phyloP scores from a whole-genome alignment of 2,888 invertebrate species.

The Mayetiola destructor region DNA sequence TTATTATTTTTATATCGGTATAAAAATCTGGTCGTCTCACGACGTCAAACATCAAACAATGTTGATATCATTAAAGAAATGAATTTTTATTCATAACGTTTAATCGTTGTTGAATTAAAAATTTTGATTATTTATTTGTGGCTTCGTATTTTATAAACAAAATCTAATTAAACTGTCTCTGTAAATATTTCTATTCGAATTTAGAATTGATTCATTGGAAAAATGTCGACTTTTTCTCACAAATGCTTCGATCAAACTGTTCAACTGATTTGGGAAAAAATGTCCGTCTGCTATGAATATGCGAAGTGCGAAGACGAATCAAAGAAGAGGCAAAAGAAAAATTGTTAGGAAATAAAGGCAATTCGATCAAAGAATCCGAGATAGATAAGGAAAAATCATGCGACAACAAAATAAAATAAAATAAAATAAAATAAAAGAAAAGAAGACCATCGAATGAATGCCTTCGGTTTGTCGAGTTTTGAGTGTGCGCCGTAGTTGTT shows the following conservation, averaged over 20 bases:
- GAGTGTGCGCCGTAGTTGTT: conserved; percentile 11
- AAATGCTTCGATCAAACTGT: conserved; percentile 1
- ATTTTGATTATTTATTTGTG: neutral
- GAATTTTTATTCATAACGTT: too few relatives aligned
- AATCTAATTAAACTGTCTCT: neutral
- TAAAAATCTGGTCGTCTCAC: neutral
- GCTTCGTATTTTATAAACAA: neutral
- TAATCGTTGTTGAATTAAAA: neutral
- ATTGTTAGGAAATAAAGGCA: too few relatives aligned
- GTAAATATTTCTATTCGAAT: neutral
- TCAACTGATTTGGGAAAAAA: neutral
- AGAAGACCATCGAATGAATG: too few relatives aligned
- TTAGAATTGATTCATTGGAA: neutral
- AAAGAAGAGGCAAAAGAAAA: neutral
- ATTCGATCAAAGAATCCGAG: neutral
- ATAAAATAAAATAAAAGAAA: neutral
- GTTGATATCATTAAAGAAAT: too few relatives aligned
- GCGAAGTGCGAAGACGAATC: neutral
- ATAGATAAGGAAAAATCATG: conserved; percentile 13
- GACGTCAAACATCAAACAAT: too few relatives aligned
- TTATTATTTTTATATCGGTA: conserved; percentile 3
- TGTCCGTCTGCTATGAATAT: neutral
- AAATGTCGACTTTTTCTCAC: conserved; percentile 5
- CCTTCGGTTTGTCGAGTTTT: too few relatives aligned
- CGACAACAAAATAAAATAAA: neutral